These are phyloP conservation scores for Felis chaus DNA, from an alignment of 2,113 vertebrate species.

Conservation along the genomic window DNA sequence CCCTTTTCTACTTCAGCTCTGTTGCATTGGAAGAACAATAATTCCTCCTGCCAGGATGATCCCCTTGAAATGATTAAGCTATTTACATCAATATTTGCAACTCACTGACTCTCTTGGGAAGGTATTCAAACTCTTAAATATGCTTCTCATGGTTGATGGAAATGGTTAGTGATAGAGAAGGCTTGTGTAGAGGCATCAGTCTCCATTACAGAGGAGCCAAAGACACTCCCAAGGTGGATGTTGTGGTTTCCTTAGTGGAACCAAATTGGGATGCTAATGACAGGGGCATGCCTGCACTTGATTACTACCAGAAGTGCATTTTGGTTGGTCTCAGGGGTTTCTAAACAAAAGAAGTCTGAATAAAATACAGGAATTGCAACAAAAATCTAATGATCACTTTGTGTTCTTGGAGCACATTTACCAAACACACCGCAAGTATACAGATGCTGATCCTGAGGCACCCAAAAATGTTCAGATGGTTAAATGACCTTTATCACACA, in stretches of 20 bases:
- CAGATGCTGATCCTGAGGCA: background rate
- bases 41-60: background rate
- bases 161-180: background rate
- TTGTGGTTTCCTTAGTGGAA: background rate
- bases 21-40: background rate
- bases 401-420: background rate
- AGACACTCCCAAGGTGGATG: background rate
- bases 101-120: background rate
- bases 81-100: background rate
- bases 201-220: background rate
- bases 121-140: background rate
- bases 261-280: background rate
- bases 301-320: background rate
- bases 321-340: background rate
- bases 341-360: background rate
- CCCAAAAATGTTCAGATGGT: background rate
- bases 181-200: background rate
- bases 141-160: background rate
- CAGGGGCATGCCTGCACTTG: background rate
- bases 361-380: background rate
- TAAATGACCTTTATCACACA: background rate
- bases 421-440: background rate
- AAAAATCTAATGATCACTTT: background rate
- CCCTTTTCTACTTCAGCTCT: background rate
- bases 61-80: background rate